phyloP scores from a whole-genome alignment of 2,797 vertebrate species.

The Cyprinodon diabolis region DNA sequence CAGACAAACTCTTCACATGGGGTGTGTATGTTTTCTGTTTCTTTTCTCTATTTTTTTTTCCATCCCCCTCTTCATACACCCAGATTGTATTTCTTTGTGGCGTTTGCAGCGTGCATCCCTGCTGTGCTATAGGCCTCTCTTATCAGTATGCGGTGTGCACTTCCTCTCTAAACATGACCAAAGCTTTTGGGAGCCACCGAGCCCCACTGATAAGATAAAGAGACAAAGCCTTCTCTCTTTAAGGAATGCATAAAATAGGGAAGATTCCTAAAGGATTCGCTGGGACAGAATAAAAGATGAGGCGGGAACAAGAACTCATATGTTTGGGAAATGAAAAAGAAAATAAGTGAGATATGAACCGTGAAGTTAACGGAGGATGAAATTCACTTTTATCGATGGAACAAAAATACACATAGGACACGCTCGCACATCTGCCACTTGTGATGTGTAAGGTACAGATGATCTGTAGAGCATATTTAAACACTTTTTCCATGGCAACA shows the following conservation, averaged over 20 bases:
- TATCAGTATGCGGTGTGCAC: conserved; percentile 67
- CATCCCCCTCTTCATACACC: neutral
- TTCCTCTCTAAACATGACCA: conserved; percentile 65
- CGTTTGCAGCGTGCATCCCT: conserved; percentile 25
- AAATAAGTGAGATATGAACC: conserved; percentile 12
- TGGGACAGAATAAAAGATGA: conserved; percentile 1
- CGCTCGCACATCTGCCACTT: conserved; percentile 49
- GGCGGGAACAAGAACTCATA: conserved; percentile 8
- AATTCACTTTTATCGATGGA: conserved; percentile 22
- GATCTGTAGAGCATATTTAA: conserved; percentile 77
- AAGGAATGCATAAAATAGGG: conserved; percentile 54
- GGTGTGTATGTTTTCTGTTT: conserved; percentile 8
- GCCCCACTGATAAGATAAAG: conserved; percentile 71
- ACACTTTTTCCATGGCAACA: conserved; percentile 82
- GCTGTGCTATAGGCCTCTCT: conserved; percentile 40
- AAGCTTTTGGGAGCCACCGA: conserved; percentile 70
- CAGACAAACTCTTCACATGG: conserved; percentile 17
- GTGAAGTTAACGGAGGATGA: neutral
- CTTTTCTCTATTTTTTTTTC: neutral
- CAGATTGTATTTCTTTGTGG: conserved; percentile 29
- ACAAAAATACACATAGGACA: conserved; percentile 33
- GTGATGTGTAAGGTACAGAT: conserved; percentile 65
- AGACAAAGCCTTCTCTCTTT: conserved; percentile 59
- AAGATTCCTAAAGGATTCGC: conserved; percentile 43
- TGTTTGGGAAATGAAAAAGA: conserved; percentile 42